Percentiles rank a stretch among this genome's conserved stretches.
phyloP scores from a whole-genome alignment of 1,140 invertebrate genomes.

The Heterodera carotae region DNA sequence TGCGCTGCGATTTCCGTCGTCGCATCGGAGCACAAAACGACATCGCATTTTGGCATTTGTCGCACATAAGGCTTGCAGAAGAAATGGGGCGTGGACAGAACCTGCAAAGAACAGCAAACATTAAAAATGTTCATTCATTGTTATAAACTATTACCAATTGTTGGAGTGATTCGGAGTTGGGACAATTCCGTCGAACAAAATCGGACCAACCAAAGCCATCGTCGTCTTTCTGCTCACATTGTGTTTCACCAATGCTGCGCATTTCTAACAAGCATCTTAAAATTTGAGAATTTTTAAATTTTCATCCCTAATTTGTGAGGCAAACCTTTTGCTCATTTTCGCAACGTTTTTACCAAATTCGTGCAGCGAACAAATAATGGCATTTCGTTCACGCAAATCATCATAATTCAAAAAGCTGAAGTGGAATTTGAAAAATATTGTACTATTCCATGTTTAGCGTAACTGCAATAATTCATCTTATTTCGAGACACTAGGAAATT shows the following conservation, averaged over 20 bases:
- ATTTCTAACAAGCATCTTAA: background rate
- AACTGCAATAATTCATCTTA: no score
- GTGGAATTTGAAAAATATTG: no score
- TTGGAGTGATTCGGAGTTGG: slow-evolving; percentile 15
- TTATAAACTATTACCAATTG: slow-evolving; percentile 8
- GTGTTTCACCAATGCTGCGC: background rate
- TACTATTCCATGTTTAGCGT: no score
- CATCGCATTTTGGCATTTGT: slow-evolving; percentile 33
- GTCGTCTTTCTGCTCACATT: background rate
- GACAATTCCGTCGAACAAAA: background rate
- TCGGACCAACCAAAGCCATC: background rate
- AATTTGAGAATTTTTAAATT: slow-evolving; percentile 72
- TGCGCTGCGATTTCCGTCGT: background rate
- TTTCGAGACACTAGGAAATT: no score
- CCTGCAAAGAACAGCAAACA: slow-evolving; percentile 36
- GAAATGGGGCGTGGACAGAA: slow-evolving; percentile 51
- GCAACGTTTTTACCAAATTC: slow-evolving; percentile 76
- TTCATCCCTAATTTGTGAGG: slow-evolving; percentile 49
- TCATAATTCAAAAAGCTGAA: slow-evolving; percentile 80
- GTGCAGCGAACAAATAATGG: slow-evolving; percentile 74
- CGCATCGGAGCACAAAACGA: background rate
- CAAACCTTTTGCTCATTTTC: slow-evolving; percentile 75
- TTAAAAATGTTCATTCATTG: slow-evolving; percentile 12
- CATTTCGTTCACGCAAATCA: slow-evolving; percentile 77
- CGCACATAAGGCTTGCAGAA: slow-evolving; percentile 62